Evolutionary conservation across 1,140 invertebrate genomes (phyloP), one percentile per base, ranked within the genome.

Genomic region (Anoplophora glabripennis): DNA sequence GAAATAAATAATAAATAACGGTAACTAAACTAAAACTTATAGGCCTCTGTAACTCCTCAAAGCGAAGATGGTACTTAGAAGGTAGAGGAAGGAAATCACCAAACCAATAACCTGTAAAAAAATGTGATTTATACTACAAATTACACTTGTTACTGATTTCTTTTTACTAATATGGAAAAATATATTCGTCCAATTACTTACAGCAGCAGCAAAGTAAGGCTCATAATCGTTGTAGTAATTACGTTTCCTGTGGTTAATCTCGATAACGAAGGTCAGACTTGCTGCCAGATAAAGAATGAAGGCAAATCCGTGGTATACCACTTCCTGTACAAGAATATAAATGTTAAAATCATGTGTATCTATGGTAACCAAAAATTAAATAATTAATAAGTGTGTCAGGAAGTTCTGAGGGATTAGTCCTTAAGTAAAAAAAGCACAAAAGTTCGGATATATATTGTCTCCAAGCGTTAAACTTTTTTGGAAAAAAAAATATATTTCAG

Each of bases 251-350:
- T 74, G 72, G 62, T 82, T 82, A 0, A 83, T 79, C 67, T 84
- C 80, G 33, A 88, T 78, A 8, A 90, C 64, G 11, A 89, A 79
- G 1, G 79, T 82, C 15, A 88, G 71, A 4, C 87, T 84, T 0
- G 86, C 84, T 38, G 83, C 80, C 35, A 92, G 70, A 36, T 89
- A 81, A 33, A 92, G 70, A 41, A 87, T 76, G 65, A 84, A 88
- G 10, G 84, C 89, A 40, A 89, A 73, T 2, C 81, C 79, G 62
- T 92, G 89, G 68, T 90, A 92, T 33, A 91, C 81, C 18, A 91
- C 78, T 80, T 92, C 89, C 90, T 92, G 75, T 18, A 81, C 4
- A 54, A 53, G 47, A 38, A 52, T 40, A 52, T 34, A 51, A 28
- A 28, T 3, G 3, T 28, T 28, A 28, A 28, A 28, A 28, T n/a